A percentile compares a stretch with the other conserved stretches of the same genome.
Evolutionary conservation across 2,113 vertebrate species (phyloP).

Genomic region (Ovis canadensis): DNA sequence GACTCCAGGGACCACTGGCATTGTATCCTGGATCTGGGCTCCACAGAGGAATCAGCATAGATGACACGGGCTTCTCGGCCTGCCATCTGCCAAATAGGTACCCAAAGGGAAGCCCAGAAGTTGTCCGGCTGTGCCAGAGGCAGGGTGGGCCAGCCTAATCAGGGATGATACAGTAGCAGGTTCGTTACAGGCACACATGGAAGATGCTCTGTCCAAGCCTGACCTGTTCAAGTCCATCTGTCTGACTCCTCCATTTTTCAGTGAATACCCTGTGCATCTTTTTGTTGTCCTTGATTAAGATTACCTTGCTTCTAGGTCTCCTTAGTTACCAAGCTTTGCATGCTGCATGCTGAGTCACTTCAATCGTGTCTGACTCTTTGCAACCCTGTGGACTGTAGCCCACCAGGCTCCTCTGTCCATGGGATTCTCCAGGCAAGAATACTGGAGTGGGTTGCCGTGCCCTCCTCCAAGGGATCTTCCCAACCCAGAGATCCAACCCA

Average conservation of each 20-base stretch:
- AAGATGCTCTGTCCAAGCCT: not conserved
- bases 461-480: not conserved
- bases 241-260: not conserved
- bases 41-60: not conserved
- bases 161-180: not conserved
- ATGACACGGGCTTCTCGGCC: not conserved
- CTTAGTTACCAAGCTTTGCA: not conserved
- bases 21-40: not conserved
- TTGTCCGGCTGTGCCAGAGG: not conserved
- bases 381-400: not conserved
- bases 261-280: not conserved
- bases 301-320: slow-evolving; percentile 16
- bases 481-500: not conserved
- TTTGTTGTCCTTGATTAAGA: not conserved
- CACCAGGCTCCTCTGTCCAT: not conserved
- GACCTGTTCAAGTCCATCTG: not conserved
- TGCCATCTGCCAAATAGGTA: not conserved
- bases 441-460: not conserved
- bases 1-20: not conserved
- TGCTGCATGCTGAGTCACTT: not conserved
- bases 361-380: not conserved
- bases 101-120: not conserved
- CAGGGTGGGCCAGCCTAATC: not conserved
- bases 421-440: not conserved
- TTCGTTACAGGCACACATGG: not conserved